A percentile compares a stretch with the other conserved stretches of the same genome.
Evolutionary conservation across 2,888 invertebrate genomes (phyloP).

Genomic region (Selenia dentaria): DNA sequence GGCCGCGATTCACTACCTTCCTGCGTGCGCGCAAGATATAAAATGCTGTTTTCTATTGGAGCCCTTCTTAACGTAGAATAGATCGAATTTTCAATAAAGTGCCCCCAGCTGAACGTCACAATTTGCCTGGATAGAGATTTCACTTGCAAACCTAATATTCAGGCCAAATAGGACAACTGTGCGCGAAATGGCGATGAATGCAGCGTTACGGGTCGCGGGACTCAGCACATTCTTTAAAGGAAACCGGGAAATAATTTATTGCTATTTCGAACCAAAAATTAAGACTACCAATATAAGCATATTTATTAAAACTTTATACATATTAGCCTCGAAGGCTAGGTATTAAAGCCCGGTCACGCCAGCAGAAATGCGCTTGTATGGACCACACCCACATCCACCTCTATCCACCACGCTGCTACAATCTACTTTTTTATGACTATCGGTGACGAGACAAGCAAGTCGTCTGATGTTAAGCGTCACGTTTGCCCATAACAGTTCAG

Average conservation of each 20-base stretch:
- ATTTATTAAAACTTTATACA: too few relatives aligned
- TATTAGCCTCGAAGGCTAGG: too few relatives aligned
- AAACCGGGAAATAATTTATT: slow-evolving; percentile 26
- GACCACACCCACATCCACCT: too few relatives aligned
- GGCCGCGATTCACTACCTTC: slow-evolving; percentile 59
- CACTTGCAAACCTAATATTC: slow-evolving; percentile 54
- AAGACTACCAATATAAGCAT: too few relatives aligned
- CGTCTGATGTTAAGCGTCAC: too few relatives aligned
- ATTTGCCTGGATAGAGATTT: slow-evolving; percentile 71
- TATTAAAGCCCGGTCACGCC: too few relatives aligned
- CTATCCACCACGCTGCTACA: too few relatives aligned
- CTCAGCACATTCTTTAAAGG: slow-evolving; percentile 31
- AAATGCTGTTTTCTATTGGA: slow-evolving; percentile 45
- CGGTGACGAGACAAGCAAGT: too few relatives aligned
- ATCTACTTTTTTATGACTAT: too few relatives aligned
- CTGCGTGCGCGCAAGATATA: slow-evolving; percentile 52
- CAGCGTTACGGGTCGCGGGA: slow-evolving; percentile 34
- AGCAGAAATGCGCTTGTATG: too few relatives aligned
- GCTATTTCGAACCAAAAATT: too few relatives aligned
- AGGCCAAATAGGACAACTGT: slow-evolving; percentile 60
- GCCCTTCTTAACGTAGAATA: slow-evolving; percentile 70
- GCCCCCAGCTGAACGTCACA: slow-evolving; percentile 76
- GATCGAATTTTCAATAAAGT: slow-evolving; percentile 81
- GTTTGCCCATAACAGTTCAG: too few relatives aligned
- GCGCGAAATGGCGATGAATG: slow-evolving; percentile 58